Percentiles rank a stretch among this genome's conserved stretches.
phyloP scores from a whole-genome alignment of 2,797 vertebrate genomes.

The Parotocinclus haroldoi region DNA sequence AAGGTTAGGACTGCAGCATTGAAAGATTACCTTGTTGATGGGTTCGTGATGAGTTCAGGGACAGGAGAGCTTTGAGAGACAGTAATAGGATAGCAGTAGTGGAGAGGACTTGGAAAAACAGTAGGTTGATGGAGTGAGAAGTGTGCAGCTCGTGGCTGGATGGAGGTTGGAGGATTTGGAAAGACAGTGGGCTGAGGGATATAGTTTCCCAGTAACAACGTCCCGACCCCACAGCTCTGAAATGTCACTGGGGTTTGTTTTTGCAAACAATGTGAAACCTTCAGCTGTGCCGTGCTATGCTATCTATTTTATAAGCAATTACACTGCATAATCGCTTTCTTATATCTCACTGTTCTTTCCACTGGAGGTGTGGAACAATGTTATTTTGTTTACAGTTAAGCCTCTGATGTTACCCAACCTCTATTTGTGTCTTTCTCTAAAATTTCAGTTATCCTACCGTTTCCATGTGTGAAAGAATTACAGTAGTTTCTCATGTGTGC shows the following conservation, averaged over 20 bases:
- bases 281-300: constrained; percentile 34
- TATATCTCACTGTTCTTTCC: constrained; percentile 33
- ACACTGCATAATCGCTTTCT: constrained; percentile 59
- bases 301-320: constrained; percentile 35
- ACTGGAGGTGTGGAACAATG: constrained; percentile 35
- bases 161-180: constrained; percentile 52
- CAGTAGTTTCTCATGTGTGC: too few species aligned
- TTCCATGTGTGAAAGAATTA: too few species aligned
- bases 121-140: constrained; percentile 29
- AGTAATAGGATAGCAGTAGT: constrained; percentile 56
- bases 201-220: constrained; percentile 42
- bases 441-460: too few species aligned
- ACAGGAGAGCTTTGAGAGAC: constrained; percentile 23
- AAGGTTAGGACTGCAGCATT: constrained; percentile 31
- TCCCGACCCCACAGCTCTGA: constrained; percentile 51
- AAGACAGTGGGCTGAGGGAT: constrained; percentile 52
- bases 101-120: constrained; percentile 54
- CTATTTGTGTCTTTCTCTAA: background rate
- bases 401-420: constrained; percentile 30
- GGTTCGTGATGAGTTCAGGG: constrained; percentile 17
- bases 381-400: constrained; percentile 18
- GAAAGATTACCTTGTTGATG: constrained; percentile 29
- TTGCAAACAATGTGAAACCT: constrained; percentile 68
- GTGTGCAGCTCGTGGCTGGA: constrained; percentile 16
- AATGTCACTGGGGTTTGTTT: constrained; percentile 73